phyloP scores from a whole-genome alignment of 2,888 invertebrate genomes.

The Trachelus troglodyta region DNA sequence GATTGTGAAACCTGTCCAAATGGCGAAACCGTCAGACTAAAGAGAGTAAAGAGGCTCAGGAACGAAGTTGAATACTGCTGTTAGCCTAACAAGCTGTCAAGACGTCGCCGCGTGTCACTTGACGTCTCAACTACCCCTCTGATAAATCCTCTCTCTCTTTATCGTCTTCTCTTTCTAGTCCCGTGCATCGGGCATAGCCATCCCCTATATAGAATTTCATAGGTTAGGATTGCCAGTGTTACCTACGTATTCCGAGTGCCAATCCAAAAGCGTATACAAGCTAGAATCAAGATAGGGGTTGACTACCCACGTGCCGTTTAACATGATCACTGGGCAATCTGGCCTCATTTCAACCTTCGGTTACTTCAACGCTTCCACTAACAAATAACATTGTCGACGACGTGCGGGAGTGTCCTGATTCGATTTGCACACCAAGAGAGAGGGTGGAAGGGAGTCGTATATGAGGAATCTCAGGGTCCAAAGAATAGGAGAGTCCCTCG shows the following conservation, averaged over 20 bases:
- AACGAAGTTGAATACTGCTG: slow-evolving; percentile 36
- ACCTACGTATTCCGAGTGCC: background rate
- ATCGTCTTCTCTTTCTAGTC: background rate
- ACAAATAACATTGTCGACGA: slow-evolving; percentile 64
- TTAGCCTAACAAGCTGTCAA: slow-evolving; percentile 66
- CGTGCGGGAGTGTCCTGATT: slow-evolving; percentile 60
- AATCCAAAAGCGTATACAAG: slow-evolving; percentile 4
- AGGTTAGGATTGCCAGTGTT: background rate
- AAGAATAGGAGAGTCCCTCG: background rate
- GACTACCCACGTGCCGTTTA: slow-evolving; percentile 64
- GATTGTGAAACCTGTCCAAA: background rate
- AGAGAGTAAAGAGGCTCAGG: slow-evolving; percentile 42
- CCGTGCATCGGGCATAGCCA: background rate
- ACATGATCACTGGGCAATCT: slow-evolving; percentile 66
- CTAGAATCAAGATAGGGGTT: slow-evolving; percentile 32
- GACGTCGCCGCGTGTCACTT: slow-evolving; percentile 66
- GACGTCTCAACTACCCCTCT: slow-evolving; percentile 48
- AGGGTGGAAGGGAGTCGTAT: slow-evolving; percentile 22
- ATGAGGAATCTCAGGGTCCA: background rate
- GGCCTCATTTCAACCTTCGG: slow-evolving; percentile 66
- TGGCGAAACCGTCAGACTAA: slow-evolving; percentile 40
- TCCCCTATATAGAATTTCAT: background rate
- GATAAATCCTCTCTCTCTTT: slow-evolving; percentile 27
- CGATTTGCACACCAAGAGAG: slow-evolving; percentile 59
- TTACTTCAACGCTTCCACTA: slow-evolving; percentile 63